Conservation (phyloP, 2,888 invertebrate species). For the Molanna angustata region DNA sequence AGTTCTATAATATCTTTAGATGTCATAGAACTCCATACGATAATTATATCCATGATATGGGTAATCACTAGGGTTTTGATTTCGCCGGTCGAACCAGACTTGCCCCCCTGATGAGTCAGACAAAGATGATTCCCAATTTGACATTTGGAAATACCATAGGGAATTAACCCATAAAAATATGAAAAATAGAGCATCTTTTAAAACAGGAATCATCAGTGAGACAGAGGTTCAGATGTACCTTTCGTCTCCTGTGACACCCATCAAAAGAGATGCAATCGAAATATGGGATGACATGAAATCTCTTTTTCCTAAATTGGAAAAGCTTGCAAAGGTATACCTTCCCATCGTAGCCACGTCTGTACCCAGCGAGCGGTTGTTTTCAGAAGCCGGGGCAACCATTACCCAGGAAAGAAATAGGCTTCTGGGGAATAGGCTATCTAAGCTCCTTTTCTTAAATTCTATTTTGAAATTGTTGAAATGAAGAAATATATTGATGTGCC, state of each 20-base stretch:
- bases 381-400: conserved; percentile 34
- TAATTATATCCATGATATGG: too few relatives aligned
- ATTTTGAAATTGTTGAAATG: neutral
- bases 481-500: neutral
- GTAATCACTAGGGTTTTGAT: too few relatives aligned
- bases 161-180: conserved; percentile 26
- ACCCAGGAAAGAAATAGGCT: conserved; percentile 33
- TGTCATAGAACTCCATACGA: too few relatives aligned
- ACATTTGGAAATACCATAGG: conserved; percentile 34
- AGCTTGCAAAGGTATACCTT: too few relatives aligned
- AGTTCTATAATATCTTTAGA: too few relatives aligned
- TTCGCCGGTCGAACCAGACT: too few relatives aligned
- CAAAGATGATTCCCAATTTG: conserved; percentile 28
- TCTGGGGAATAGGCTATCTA: neutral
- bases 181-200: conserved; percentile 22
- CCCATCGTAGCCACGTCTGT: conserved; percentile 35
- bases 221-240: conserved; percentile 33
- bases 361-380: conserved; percentile 35
- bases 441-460: conserved; percentile 11
- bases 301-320: too few relatives aligned
- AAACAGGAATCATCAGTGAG: conserved; percentile 24
- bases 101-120: conserved; percentile 22
- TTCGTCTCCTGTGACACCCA: conserved; percentile 32
- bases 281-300: conserved; percentile 33
- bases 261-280: conserved; percentile 25